Conservation (phyloP, 2,113 vertebrate species). For the Hyla sarda region DNA sequence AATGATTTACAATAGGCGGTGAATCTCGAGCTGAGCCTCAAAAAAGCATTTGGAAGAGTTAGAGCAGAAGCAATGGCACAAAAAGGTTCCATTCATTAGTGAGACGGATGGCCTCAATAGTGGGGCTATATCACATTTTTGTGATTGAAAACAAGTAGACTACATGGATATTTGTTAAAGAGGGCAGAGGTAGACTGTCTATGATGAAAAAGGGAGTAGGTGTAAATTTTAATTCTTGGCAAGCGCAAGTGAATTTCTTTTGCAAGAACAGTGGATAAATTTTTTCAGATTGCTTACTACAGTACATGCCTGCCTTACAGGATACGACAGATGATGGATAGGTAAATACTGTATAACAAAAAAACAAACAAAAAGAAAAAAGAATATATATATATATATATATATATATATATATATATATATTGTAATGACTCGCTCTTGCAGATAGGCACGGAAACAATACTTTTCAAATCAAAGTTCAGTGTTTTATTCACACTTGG, state of each 20-base stretch:
- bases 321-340: too few species aligned
- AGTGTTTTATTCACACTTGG: too few species aligned
- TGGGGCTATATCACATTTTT: slow-evolving; percentile 22
- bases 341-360: too few species aligned
- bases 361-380: too few species aligned
- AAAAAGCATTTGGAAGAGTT: slow-evolving; percentile 24
- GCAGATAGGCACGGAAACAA: too few species aligned
- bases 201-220: neutral
- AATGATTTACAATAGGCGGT: slow-evolving; percentile 25
- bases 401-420: too few species aligned
- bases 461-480: too few species aligned
- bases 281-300: too few species aligned
- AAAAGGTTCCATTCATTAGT: slow-evolving; percentile 33
- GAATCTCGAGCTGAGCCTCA: neutral
- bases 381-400: too few species aligned
- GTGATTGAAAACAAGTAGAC: slow-evolving; percentile 28
- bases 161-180: slow-evolving; percentile 17
- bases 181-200: neutral
- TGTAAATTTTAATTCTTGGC: slow-evolving; percentile 11
- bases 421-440: too few species aligned
- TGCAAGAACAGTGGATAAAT: too few species aligned
- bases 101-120: slow-evolving; percentile 25
- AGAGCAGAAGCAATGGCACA: slow-evolving; percentile 9
- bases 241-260: neutral
- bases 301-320: too few species aligned